Conservation (phyloP, 2,797 vertebrate species). For the Acanthurus tractus region DNA sequence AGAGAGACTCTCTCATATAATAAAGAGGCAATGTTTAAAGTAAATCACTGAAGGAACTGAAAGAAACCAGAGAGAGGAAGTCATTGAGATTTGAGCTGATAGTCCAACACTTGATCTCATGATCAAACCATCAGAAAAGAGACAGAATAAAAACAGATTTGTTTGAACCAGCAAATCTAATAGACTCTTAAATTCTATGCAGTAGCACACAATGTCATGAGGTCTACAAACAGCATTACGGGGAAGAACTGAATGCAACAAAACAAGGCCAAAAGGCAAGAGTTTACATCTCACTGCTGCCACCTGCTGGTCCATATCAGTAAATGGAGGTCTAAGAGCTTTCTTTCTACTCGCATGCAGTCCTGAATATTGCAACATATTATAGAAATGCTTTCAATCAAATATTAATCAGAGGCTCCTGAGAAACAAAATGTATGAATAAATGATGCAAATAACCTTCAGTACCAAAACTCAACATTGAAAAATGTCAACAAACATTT, state of each 20-base stretch:
- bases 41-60: background rate
- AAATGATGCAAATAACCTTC: background rate
- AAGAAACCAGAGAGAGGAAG: background rate
- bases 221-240: slow-evolving; percentile 8
- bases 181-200: background rate
- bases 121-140: slow-evolving; percentile 2
- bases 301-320: slow-evolving; percentile 45
- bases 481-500: background rate
- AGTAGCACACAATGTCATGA: slow-evolving; percentile 29
- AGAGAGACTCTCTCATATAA: too few species aligned
- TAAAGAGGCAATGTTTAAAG: background rate
- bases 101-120: slow-evolving; percentile 14
- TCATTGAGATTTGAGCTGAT: background rate
- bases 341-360: background rate
- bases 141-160: slow-evolving; percentile 5
- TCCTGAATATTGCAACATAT: too few species aligned
- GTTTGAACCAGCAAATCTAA: slow-evolving; percentile 36
- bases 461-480: background rate
- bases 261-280: background rate
- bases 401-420: too few species aligned
- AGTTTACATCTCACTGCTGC: slow-evolving; percentile 7
- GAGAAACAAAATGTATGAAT: background rate
- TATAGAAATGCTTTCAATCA: too few species aligned
- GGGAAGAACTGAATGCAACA: background rate
- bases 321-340: background rate